Base-by-base conservation (phyloP, 2,113 vertebrate genomes). In the Burhinus oedicnemus region DNA sequence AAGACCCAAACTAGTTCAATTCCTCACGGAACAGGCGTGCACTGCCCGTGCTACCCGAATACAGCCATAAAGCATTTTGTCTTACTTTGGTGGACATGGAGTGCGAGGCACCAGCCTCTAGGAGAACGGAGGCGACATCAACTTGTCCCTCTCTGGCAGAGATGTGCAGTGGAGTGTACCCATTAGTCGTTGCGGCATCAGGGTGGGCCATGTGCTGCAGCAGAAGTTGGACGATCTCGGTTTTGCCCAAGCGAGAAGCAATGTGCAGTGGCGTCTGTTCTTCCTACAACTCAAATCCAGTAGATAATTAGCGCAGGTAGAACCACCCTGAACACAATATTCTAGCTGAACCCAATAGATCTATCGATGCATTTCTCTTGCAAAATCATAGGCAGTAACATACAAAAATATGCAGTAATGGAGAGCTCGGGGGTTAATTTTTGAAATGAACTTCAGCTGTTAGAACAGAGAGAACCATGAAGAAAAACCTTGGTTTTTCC, bases 191-290 rank as follows among this genome's bases (percentile, higher is more conserved):
- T 64, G 99, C 99, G 0, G 99, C 99, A 14, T 99, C 99, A 1
- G 99, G 99, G 66, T 99, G 99, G 30, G 99, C 99, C 99, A 99
- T 99, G 89, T 99, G 99, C 90, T 99, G 99, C 15, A 99, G 98
- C 65, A 99, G 98, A 61, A 99, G 98, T 87, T 99, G 99, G 54
- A 99, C 99, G 1, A 99, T 99, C 97, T 99, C 99, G 0, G 99
- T 99, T 97, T 99, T 99, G 7, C 99, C 99, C 98, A 99, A 96
- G 68, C 99, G 99, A 42, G 99, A 99, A 6, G 99, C 99, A 38
- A 99, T 99, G 97, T 99, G 99, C 76, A 99, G 98, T 8, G 99
- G 99, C 6, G 99, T 99, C 98, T 99, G 99, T 94, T 99, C 99
- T 98, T 99, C 99, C 99, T 99, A 97, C 76, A 97, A 97, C 93